Percentiles rank a stretch among this genome's conserved stretches.
Evolutionary conservation across 2,797 vertebrate species (phyloP).

Genomic region (Siniperca undulata): DNA sequence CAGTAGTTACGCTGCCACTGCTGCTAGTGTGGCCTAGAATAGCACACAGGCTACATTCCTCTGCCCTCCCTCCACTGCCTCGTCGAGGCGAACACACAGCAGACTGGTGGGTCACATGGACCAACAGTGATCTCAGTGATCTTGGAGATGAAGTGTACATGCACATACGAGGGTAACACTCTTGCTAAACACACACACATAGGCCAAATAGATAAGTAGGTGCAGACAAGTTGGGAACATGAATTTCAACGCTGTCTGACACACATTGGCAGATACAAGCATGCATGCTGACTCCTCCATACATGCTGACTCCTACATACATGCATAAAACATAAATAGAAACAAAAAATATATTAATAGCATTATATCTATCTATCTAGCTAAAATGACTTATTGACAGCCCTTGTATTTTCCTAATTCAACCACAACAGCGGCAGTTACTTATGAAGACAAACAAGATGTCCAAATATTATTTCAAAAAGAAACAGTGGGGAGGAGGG

Average conservation of each 20-base stretch:
- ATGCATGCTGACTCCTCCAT: neutral
- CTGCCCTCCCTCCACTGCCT: constrained; percentile 73
- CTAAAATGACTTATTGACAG: neutral
- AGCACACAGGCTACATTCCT: constrained; percentile 82
- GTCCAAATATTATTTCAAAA: constrained; percentile 68
- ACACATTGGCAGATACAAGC: neutral
- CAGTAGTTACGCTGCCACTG: constrained; percentile 64
- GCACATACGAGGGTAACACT: constrained; percentile 48
- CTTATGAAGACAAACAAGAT: constrained; percentile 68
- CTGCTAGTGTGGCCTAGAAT: constrained; percentile 80
- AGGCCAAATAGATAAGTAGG: constrained; percentile 24
- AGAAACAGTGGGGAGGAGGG: constrained; percentile 73
- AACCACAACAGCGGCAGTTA: constrained; percentile 42
- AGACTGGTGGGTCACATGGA: constrained; percentile 81
- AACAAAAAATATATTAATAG: constrained; percentile 3
- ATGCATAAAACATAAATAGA: constrained; percentile 2
- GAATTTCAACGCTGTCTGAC: neutral
- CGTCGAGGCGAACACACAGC: constrained; percentile 67
- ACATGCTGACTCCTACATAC: neutral
- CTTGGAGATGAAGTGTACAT: constrained; percentile 66
- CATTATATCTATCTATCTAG: constrained; percentile 45
- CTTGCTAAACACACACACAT: neutral
- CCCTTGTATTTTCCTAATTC: neutral
- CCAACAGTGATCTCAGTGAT: constrained; percentile 72
- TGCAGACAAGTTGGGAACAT: constrained; percentile 26